Base-by-base conservation (phyloP, 1,140 invertebrate species). In the Trichogramma pretiosum region DNA sequence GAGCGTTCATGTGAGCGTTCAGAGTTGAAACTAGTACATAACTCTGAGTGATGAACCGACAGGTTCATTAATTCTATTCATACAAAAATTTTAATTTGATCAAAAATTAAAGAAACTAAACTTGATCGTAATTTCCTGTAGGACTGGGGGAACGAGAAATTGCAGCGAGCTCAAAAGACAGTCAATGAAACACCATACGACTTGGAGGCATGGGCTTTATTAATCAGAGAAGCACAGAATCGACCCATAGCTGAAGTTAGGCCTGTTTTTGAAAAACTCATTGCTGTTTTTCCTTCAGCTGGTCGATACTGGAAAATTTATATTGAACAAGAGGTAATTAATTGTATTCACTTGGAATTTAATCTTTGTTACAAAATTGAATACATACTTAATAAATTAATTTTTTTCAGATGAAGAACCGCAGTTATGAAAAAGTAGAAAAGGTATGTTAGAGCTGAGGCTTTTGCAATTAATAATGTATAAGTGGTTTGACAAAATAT, bases 251-350 rank as follows among this genome's bases (percentile, higher is more conserved):
- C 89, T 48, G 89, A 96, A 68, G 90, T 94, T 9, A 76, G 95
- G 36, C 77, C 81, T 9, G 80, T 97, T 47, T 99, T 96, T 67
- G 96, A 99, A 72, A 87, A 87, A 59, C 74, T 99, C 2, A 89
- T 99, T 1, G 71, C 76, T 13, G 89, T 93, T 14, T 99, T 98
- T 66, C 93, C 94, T 5, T 96, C 92, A 26, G 89, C 92, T 33
- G 96, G 94, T 1, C 79, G 93, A 50, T 99, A 93, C 70, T 99
- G 96, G 96, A 98, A 97, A 74, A 89, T 96, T 54, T 99, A 97
- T 73, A 98, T 99, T 60, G 96, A 99, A 73, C 93, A 98, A 77
- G 96, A 99, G 86, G 89, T 93, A 74, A 18, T 38, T 47, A 21
- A 19, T 45, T 11, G 17, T 21, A 24, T 47, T 26, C 32, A 11